Evolutionary conservation across 2,113 vertebrate species (phyloP).

Genomic region (Eupsittula cactorum): DNA sequence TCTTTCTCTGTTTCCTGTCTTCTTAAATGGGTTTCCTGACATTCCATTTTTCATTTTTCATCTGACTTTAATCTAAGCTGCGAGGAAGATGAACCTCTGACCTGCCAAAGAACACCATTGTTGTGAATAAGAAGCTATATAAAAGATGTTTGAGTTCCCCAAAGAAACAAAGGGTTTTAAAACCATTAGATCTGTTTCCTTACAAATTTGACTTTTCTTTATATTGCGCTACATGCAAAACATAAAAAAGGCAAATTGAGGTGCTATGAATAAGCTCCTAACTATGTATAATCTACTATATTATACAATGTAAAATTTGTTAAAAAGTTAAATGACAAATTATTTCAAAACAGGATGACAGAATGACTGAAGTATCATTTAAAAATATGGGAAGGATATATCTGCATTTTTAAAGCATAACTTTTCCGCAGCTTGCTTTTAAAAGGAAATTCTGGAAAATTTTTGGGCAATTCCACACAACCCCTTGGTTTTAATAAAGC

Average conservation of each 20-base stretch:
- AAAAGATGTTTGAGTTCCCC: not conserved
- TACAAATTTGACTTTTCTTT: not conserved
- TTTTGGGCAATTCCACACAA: not conserved
- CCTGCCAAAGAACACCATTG: not conserved
- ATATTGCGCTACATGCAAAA: not conserved
- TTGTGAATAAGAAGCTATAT: not conserved
- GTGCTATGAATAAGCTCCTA: not conserved
- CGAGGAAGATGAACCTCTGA: not conserved
- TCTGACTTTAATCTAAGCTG: not conserved
- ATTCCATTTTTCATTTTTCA: not conserved
- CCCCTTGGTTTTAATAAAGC: not conserved
- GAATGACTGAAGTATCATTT: not conserved
- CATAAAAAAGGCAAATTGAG: not conserved
- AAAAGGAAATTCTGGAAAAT: constrained; percentile 4
- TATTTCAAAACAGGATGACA: not conserved
- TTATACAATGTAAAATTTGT: not conserved
- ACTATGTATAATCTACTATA: not conserved
- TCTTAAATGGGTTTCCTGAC: not conserved
- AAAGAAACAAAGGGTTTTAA: not conserved
- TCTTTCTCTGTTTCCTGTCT: not conserved
- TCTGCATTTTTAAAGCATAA: not conserved
- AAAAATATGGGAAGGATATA: not conserved
- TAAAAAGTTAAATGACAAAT: not conserved
- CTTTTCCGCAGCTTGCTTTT: not conserved
- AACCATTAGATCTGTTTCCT: not conserved